Conservation (phyloP, 2,797 vertebrate species). For the Myiotriccus ornatus region DNA sequence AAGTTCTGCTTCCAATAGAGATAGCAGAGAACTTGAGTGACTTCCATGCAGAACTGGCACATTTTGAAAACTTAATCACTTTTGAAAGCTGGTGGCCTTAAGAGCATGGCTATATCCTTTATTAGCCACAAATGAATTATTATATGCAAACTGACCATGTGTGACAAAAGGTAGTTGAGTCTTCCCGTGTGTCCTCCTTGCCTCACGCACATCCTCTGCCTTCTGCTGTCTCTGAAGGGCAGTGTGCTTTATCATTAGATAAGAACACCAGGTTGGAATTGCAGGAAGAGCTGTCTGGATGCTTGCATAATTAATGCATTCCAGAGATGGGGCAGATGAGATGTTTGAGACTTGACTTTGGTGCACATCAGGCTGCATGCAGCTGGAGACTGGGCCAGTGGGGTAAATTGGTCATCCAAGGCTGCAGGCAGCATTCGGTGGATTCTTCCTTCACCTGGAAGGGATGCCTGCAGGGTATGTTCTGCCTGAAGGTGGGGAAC, state of each 20-base stretch:
- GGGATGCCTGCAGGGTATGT: too few species aligned
- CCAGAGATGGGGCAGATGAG: too few species aligned
- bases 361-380: too few species aligned
- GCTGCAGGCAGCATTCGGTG: too few species aligned
- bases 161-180: background rate
- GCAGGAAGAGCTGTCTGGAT: background rate
- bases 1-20: background rate
- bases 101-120: background rate
- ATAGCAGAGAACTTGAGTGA: background rate
- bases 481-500: too few species aligned
- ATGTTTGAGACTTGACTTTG: too few species aligned
- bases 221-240: too few species aligned
- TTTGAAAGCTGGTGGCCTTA: background rate
- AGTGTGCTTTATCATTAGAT: background rate
- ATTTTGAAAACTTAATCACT: background rate
- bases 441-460: too few species aligned
- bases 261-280: background rate
- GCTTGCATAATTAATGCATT: background rate
- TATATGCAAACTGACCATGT: background rate
- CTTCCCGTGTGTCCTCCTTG: background rate
- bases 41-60: background rate
- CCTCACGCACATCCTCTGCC: too few species aligned
- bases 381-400: too few species aligned
- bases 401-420: too few species aligned
- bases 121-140: background rate